Evolutionary conservation across 2,888 invertebrate species (phyloP), one percentile per base, ranked within the genome.

Genomic region (Drosophila setosimentum): DNA sequence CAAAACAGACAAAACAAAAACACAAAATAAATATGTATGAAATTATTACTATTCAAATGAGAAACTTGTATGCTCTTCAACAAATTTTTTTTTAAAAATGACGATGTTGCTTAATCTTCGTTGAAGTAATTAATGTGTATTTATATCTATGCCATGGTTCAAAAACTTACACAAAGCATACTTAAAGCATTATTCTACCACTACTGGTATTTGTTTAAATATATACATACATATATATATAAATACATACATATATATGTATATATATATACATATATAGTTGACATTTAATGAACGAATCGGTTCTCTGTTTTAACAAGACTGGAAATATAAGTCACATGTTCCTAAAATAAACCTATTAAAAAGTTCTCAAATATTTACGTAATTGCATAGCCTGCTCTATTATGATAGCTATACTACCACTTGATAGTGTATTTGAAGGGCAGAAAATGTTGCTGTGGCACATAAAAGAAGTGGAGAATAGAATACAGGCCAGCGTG

Each of bases 1-100:
- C 73, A 80, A 87, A 83, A 69, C 64, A 82, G 72, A 24, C 63
- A 40, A 59, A 69, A 37, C 61, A 49, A 50, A 35, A 27, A 45
- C 54, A 30, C 21, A 50, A 24, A 50, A 32, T 7, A 16, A 29
- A 16, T 29, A 42, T 35, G 37, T n/a, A 11, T 11, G 2, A 13
- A 50, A 13, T 0, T 11, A 24, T 35, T 37, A 16, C 5, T 2
- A 0, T 0, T 11, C 8, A 4, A 50, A 49, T 11, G 8, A 21
- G 40, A 32, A 24, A 2, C 10, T 21, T 40, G 50, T 5, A 66
- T 57, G 24, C 42, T 18, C 68, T 55, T 16, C 0, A 1, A 35
- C n/a, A 27, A 13, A 3, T 11, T 2, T 29, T 3, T 3, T 4
- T 1, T 1, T 1, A 24, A 6, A 29, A 11, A n/a, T 29, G 18